Evolutionary conservation across 1,140 invertebrate species (phyloP).

Genomic region (Laupala kohalensis): DNA sequence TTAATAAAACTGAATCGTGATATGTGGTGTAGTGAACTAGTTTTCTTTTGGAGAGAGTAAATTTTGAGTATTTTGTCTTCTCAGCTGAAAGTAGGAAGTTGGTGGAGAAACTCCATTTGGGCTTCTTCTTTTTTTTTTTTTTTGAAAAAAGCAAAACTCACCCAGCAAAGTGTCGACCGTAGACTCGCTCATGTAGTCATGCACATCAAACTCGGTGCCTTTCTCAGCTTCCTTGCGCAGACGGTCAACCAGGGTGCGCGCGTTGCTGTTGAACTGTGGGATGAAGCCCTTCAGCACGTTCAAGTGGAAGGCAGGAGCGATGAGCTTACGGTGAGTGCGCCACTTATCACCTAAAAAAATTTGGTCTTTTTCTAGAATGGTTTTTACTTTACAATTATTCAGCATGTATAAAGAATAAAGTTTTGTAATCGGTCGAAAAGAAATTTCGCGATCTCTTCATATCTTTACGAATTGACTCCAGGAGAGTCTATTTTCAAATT

Average conservation of each 20-base stretch:
- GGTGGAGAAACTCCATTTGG: not conserved
- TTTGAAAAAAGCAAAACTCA: constrained; percentile 33
- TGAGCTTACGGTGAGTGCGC: constrained; percentile 65
- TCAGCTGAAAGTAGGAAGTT: not conserved
- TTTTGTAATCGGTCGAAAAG: too few species aligned
- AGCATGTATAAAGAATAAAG: too few species aligned
- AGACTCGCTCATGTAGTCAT: constrained; percentile 72
- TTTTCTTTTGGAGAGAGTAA: not conserved
- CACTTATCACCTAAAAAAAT: constrained; percentile 53
- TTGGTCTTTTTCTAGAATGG: not conserved
- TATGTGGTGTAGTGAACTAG: not conserved
- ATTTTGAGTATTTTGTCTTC: not conserved
- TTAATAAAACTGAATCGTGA: not conserved
- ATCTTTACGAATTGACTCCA: too few species aligned
- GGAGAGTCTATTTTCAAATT: too few species aligned
- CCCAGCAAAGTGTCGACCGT: constrained; percentile 67
- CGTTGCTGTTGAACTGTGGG: constrained; percentile 66
- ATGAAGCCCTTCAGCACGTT: constrained; percentile 72
- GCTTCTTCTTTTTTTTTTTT: not conserved
- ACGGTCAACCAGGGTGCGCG: constrained; percentile 47
- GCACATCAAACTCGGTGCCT: constrained; percentile 54
- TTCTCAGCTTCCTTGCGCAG: constrained; percentile 41
- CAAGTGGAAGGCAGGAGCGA: constrained; percentile 70
- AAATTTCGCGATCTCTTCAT: too few species aligned
- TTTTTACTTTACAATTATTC: not conserved